Conservation (phyloP, 2,888 invertebrate species). For the Zaprionus bogoriensis region DNA sequence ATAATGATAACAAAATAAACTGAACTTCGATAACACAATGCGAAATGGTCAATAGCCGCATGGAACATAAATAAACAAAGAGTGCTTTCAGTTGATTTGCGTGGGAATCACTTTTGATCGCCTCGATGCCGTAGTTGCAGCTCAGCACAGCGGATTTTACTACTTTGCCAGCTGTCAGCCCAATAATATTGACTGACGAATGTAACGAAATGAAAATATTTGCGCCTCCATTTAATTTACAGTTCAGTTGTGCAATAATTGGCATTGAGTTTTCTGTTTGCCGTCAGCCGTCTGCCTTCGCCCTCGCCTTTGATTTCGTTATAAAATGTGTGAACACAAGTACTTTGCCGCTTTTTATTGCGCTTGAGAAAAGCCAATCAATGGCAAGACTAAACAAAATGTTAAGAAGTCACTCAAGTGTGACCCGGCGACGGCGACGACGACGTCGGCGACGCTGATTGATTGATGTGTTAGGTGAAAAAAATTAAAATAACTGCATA, state of each 20-base stretch:
- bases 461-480: slow-evolving; percentile 44
- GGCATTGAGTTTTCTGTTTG: slow-evolving; percentile 28
- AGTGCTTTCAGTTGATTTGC: slow-evolving; percentile 11
- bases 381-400: slow-evolving; percentile 39
- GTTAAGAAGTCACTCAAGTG: slow-evolving; percentile 29
- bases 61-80: slow-evolving; percentile 6
- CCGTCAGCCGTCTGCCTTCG: not conserved
- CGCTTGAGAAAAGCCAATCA: slow-evolving; percentile 51
- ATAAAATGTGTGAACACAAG: slow-evolving; percentile 26
- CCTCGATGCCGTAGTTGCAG: not conserved
- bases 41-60: slow-evolving; percentile 21
- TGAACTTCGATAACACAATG: slow-evolving; percentile 28
- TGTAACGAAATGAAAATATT: slow-evolving; percentile 57
- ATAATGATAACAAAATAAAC: slow-evolving; percentile 37
- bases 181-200: slow-evolving; percentile 25
- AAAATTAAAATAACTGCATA: slow-evolving; percentile 7
- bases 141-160: slow-evolving; percentile 3
- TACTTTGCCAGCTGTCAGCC: slow-evolving; percentile 27
- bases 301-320: slow-evolving; percentile 37
- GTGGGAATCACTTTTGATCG: slow-evolving; percentile 5
- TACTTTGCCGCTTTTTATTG: slow-evolving; percentile 39
- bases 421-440: slow-evolving; percentile 6
- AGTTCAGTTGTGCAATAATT: slow-evolving; percentile 48
- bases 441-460: slow-evolving; percentile 25
- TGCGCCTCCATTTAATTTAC: slow-evolving; percentile 49